Conservation (phyloP, 2,888 invertebrate genomes). For the Pemphredon lugubris region DNA sequence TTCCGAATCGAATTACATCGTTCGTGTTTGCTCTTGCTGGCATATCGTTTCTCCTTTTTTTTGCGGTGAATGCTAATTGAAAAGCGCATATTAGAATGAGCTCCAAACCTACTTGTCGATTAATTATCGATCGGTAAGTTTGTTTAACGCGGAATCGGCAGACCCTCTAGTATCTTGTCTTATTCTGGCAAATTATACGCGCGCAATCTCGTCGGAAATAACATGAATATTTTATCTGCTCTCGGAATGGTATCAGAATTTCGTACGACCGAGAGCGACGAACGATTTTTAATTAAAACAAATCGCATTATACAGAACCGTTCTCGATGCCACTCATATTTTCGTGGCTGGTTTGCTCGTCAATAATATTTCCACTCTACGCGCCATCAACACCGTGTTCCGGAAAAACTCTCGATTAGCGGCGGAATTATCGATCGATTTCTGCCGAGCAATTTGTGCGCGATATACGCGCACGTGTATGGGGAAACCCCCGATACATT, state of each 20-base stretch:
- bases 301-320: slow-evolving; percentile 43
- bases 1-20: slow-evolving; percentile 62
- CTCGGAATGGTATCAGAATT: slow-evolving; percentile 10
- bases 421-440: slow-evolving; percentile 61
- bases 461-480: not conserved
- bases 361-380: slow-evolving; percentile 34
- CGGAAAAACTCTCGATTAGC: slow-evolving; percentile 56
- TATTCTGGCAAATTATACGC: too few species aligned
- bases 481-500: not conserved
- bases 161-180: not conserved
- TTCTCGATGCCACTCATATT: slow-evolving; percentile 27
- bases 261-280: not conserved
- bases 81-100: slow-evolving; percentile 53
- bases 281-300: slow-evolving; percentile 51
- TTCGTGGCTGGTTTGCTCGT: slow-evolving; percentile 25
- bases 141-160: not conserved
- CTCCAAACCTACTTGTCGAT: slow-evolving; percentile 15
- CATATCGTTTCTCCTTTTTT: slow-evolving; percentile 44
- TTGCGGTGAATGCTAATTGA: slow-evolving; percentile 48
- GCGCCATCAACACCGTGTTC: slow-evolving; percentile 23
- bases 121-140: slow-evolving; percentile 47
- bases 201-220: too few species aligned
- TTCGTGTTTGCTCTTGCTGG: slow-evolving; percentile 51
- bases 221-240: too few species aligned
- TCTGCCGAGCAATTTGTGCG: slow-evolving; percentile 48